A percentile compares a stretch with the other conserved stretches of the same genome.
These are phyloP conservation scores for Arenaria interpres DNA, from an alignment of 2,113 vertebrate genomes.

Conservation along the genomic window DNA sequence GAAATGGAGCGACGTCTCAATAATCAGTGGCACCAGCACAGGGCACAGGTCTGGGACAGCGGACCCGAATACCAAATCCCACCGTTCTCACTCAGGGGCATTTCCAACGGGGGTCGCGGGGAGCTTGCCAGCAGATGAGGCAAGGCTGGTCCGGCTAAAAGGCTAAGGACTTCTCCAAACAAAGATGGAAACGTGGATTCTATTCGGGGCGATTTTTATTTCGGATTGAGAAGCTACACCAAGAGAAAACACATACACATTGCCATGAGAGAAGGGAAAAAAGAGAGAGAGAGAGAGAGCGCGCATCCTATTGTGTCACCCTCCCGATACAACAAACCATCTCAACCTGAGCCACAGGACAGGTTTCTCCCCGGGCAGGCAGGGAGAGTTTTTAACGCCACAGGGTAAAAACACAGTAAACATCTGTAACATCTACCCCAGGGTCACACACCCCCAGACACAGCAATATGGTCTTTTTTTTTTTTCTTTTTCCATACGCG, in stretches of 20 bases:
- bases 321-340: neutral
- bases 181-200: neutral
- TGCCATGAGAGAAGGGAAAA: neutral
- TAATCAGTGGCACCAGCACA: neutral
- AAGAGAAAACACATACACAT: conserved; percentile 5
- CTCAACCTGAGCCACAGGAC: neutral
- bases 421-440: neutral
- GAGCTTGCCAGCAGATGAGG: neutral
- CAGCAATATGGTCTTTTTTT: neutral
- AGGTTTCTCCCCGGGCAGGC: neutral
- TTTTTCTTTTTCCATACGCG: neutral
- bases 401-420: neutral
- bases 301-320: neutral
- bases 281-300: neutral
- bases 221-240: conserved; percentile 39
- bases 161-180: neutral
- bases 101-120: neutral
- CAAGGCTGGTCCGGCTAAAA: neutral
- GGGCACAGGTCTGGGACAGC: neutral
- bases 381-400: neutral
- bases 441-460: neutral
- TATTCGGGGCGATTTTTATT: conserved; percentile 51
- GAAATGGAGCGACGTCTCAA: neutral
- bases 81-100: neutral
- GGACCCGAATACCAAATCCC: neutral